Base-by-base conservation (phyloP, 1,140 invertebrate genomes). In the Pomacea maculata region DNA sequence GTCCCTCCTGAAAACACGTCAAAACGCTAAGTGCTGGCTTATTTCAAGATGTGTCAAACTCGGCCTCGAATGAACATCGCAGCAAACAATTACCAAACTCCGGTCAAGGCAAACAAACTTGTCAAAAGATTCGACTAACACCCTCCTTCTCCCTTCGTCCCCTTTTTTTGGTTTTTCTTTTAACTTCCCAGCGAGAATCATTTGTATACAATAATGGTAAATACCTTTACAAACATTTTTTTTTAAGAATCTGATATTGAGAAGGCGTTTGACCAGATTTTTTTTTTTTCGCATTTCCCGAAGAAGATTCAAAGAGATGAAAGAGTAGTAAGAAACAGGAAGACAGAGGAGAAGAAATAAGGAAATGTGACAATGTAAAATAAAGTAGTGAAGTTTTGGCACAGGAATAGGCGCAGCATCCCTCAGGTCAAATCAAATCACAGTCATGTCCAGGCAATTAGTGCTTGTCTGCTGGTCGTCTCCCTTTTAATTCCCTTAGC, bases 401-500 rank as follows among this genome's bases (percentile, higher is more conserved):
- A 25, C n/a, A 21, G 10, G 67, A 12, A 70, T 11, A 70, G 14
- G n/a, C 67, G n/a, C 67, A 25, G 21, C 2, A 17, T 11, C 67
- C 17, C 17, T 34, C 71, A 72, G 11, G 71, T 72, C 71, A 72
- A 72, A 72, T 45, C 71, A 72, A 72, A 72, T 72, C 71, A 72
- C 17, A 52, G 71, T 72, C 29, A 34, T 45, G 29, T 34, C 71
- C 71, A 52, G 71, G 71, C 29, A 45, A 72, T 34, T 45, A 45
- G 34, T 45, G 25, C 71, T 45, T 45, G 34, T 70, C n/a, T 70
- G 34, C 11, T 52, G n/a, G 34, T 52, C 45, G 71, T 45, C 71
- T 34, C 29, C 29, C 71, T 9, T 25, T 45, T 72, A 29, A 34
- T 72, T 15, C 17, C 34, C 71, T 21, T 17, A 29, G 29, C 15